Conservation (phyloP, 2,113 vertebrate species). For the Cromileptes altivelis region DNA sequence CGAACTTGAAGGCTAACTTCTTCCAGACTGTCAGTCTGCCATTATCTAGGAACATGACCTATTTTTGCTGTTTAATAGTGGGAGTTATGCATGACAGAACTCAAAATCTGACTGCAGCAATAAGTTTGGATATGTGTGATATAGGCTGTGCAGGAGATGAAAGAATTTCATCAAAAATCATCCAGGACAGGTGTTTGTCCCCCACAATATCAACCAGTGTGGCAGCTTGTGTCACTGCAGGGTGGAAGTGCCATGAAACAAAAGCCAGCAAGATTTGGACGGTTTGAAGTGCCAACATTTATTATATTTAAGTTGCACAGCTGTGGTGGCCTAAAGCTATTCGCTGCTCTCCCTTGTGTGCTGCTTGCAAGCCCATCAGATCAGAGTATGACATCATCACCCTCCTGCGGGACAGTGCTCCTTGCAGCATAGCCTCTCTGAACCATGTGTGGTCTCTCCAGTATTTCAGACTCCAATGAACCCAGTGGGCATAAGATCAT, state of each 20-base stretch:
- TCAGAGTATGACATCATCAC: not conserved
- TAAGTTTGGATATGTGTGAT: not conserved
- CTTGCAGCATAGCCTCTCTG: not conserved
- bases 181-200: not conserved
- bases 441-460: not conserved
- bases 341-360: not conserved
- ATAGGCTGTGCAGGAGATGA: not conserved
- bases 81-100: not conserved
- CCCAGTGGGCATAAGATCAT: not conserved
- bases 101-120: not conserved
- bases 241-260: not conserved
- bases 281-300: conserved; percentile 10
- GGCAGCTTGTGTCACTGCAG: conserved; percentile 7
- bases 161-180: not conserved
- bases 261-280: not conserved
- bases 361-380: conserved; percentile 7
- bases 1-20: not conserved
- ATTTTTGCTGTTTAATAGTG: not conserved
- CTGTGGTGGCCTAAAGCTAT: conserved; percentile 28
- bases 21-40: not conserved
- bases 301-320: conserved; percentile 30
- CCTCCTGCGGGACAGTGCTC: not conserved
- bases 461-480: not conserved
- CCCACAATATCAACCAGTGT: not conserved
- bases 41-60: not conserved